Percentiles rank a stretch among this genome's conserved stretches.
These are phyloP conservation scores for Coecobrya sp. DNA, from an alignment of 2,888 invertebrate species.

Conservation along the genomic window DNA sequence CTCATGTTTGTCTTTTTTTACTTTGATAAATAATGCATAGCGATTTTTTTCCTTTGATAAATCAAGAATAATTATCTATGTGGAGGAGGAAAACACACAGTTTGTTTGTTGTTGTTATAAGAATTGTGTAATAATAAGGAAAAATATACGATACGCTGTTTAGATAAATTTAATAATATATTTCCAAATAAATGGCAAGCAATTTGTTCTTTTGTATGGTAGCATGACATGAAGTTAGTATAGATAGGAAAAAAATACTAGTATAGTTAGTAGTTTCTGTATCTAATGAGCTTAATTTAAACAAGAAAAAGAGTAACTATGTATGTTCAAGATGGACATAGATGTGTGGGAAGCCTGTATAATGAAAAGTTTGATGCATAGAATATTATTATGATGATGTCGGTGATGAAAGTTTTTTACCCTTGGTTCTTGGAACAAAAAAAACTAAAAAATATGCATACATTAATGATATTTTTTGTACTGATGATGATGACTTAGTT, in stretches of 20 bases:
- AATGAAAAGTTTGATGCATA: background rate
- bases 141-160: background rate
- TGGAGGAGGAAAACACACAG: background rate
- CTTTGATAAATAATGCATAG: constrained; percentile 74
- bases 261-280: background rate
- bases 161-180: background rate
- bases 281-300: constrained; percentile 14
- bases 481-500: constrained; percentile 16
- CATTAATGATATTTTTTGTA: constrained; percentile 19
- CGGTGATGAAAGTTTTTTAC: constrained; percentile 31
- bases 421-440: constrained; percentile 4
- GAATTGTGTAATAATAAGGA: background rate
- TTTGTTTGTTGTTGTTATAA: background rate
- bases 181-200: background rate
- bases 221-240: background rate
- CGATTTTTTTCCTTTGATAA: constrained; percentile 27
- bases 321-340: background rate
- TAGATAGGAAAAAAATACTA: background rate
- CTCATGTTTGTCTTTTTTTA: background rate
- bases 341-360: background rate
- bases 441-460: background rate
- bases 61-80: background rate
- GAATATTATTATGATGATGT: background rate
- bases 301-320: background rate
- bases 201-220: constrained; percentile 10